These are phyloP conservation scores for Eudemis profundana DNA, from an alignment of 2,888 invertebrate species.

Conservation along the genomic window DNA sequence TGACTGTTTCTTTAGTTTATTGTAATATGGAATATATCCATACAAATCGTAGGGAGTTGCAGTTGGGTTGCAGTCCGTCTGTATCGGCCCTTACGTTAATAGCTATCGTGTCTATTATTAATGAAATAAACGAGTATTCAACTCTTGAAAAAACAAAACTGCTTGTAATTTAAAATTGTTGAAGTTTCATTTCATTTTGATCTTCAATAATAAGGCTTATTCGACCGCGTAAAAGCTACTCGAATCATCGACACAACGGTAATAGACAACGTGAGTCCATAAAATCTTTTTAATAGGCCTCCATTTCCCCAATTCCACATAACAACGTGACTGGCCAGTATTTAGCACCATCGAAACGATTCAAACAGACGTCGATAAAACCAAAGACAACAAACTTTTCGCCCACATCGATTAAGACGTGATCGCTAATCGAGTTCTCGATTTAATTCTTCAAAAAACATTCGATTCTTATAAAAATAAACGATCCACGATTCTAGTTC, in stretches of 20 bases:
- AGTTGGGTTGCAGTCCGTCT: too few species aligned
- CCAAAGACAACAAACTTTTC: conserved; percentile 49
- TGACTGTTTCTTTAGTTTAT: background rate
- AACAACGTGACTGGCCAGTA: conserved; percentile 17
- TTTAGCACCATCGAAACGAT: conserved; percentile 25
- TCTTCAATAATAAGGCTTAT: too few species aligned
- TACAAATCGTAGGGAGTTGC: too few species aligned
- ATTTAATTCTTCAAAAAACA: conserved; percentile 60
- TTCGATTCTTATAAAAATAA: conserved; percentile 59
- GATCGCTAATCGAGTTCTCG: conserved; percentile 61
- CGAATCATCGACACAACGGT: background rate
- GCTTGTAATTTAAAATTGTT: too few species aligned
- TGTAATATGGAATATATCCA: too few species aligned
- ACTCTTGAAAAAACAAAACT: too few species aligned
- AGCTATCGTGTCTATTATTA: too few species aligned
- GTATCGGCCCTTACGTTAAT: too few species aligned
- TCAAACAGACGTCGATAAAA: conserved; percentile 36
- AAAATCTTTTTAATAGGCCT: conserved; percentile 9
- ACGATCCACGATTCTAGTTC: conserved; percentile 56
- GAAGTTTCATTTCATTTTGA: too few species aligned
- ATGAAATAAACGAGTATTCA: too few species aligned
- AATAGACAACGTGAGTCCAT: conserved; percentile 10
- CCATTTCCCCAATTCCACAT: conserved; percentile 3
- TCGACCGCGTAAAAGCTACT: background rate
- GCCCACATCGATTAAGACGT: conserved; percentile 64